Base-by-base conservation (phyloP, 2,113 vertebrate species). In the Sapajus apella region DNA sequence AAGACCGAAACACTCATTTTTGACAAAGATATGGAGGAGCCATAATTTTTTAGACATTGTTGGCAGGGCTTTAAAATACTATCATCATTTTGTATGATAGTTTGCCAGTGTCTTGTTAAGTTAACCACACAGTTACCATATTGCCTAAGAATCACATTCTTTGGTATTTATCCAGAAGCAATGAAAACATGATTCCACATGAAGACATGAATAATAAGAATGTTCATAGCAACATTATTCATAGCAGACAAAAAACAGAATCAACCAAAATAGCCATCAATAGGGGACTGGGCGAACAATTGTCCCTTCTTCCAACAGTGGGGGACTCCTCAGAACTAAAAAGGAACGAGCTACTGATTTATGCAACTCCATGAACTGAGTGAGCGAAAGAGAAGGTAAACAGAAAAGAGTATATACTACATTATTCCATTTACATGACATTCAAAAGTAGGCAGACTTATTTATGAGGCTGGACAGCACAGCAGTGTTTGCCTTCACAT, bases 21-120 rank as follows among this genome's bases (percentile, higher is more conserved):
- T 25, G 8, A 56, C 58, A 35, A 58, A 37, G 45, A 47, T 14
- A 37, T 32, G 37, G 55, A 35, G 6, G 37, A 32, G 23, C 2
- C 12, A 27, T 11, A 0, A 5, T 13, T 18, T 64, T 52, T 52
- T 12, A 27, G 70, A 14, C 1, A 0, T 21, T 18, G 85, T 16
- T 2, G 8, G 61, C 12, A 8, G 35, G 40, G 56, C 47, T 11
- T 4, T 47, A 30, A 35, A 50, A 68, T 11, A 8, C 32, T 35
- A 13, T 35, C 23, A 20, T 27, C 6, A 40, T 45, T 76, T 40
- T 56, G 79, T 35, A 80, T 56, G 55, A 30, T 30, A n/a, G 30
- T 17, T 27, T 64, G 14, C 16, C 70, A 3, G 14, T 70, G 70
- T 58, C 43, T 9, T 20, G 27, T 50, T 93, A 43, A 35, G 37